phyloP scores from a whole-genome alignment of 1,140 invertebrate species.

The Drosophila nigrodunni region DNA sequence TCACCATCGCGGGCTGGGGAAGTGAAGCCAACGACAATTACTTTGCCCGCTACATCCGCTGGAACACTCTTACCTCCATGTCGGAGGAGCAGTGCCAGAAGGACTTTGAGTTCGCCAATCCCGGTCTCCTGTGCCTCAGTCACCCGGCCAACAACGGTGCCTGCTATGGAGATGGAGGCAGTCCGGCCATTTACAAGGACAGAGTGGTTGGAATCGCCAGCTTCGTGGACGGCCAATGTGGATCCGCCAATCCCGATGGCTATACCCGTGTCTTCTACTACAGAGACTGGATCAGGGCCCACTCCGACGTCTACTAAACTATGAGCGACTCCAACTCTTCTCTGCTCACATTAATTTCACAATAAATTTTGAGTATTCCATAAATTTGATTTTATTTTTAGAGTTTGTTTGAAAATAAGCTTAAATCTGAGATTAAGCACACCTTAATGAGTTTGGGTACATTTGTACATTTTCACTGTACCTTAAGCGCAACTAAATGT shows the following conservation, averaged over 20 bases:
- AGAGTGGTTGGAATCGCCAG: slow-evolving; percentile 70
- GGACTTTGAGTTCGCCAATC: slow-evolving; percentile 27
- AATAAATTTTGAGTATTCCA: no score
- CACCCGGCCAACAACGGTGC: slow-evolving; percentile 59
- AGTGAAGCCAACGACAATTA: slow-evolving; percentile 60
- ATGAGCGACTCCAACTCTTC: no score
- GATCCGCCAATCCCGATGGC: slow-evolving; percentile 85
- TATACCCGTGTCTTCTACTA: slow-evolving; percentile 85
- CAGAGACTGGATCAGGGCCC: slow-evolving; percentile 83
- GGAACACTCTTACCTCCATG: slow-evolving; percentile 58
- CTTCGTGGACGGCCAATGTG: slow-evolving; percentile 61
- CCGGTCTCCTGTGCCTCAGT: slow-evolving; percentile 56
- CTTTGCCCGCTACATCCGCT: slow-evolving; percentile 60
- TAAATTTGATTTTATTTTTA: no score
- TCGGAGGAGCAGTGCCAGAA: slow-evolving; percentile 35
- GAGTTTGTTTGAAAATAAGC: no score
- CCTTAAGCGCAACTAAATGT: no score
- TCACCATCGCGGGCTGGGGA: slow-evolving; percentile 86
- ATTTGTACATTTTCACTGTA: no score
- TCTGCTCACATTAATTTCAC: no score
- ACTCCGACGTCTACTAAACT: slow-evolving; percentile 29
- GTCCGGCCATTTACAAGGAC: slow-evolving; percentile 69
- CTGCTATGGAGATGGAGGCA: slow-evolving; percentile 72
- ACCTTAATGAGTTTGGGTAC: no score
- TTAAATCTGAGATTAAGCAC: no score